Conservation (phyloP, 2,797 vertebrate genomes). For the Anas capensis region DNA sequence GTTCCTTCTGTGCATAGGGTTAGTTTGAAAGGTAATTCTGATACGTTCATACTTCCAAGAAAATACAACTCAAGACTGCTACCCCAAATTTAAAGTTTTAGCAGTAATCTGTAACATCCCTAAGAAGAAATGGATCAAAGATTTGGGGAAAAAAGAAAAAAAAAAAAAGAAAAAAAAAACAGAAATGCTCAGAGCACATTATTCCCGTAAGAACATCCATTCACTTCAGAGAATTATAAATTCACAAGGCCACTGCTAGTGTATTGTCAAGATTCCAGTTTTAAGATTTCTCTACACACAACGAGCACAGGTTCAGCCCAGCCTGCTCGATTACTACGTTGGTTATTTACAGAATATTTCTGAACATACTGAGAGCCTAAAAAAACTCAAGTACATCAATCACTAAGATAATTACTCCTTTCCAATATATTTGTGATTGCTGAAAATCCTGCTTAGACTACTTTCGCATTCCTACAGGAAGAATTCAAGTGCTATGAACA, state of each 20-base stretch:
- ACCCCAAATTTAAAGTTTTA: background rate
- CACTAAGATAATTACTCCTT: background rate
- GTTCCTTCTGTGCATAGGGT: background rate
- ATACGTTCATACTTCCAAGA: background rate
- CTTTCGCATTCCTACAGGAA: background rate
- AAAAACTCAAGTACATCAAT: background rate
- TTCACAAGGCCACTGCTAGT: background rate
- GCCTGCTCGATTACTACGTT: background rate
- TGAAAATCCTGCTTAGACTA: background rate
- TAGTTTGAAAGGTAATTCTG: background rate
- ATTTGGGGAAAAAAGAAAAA: background rate
- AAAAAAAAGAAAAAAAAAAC: background rate
- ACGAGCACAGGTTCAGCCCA: background rate
- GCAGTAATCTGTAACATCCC: background rate
- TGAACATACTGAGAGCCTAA: background rate
- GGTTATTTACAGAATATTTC: background rate
- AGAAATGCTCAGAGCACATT: background rate
- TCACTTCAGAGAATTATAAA: background rate
- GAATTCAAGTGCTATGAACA: background rate
- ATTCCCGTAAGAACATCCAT: background rate
- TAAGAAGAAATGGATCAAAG: background rate
- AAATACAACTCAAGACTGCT: background rate
- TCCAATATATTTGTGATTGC: background rate
- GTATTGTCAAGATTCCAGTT: background rate
- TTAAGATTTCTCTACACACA: background rate